These are phyloP conservation scores for Chamaea fasciata DNA, from an alignment of 2,113 vertebrate species.

Conservation along the genomic window DNA sequence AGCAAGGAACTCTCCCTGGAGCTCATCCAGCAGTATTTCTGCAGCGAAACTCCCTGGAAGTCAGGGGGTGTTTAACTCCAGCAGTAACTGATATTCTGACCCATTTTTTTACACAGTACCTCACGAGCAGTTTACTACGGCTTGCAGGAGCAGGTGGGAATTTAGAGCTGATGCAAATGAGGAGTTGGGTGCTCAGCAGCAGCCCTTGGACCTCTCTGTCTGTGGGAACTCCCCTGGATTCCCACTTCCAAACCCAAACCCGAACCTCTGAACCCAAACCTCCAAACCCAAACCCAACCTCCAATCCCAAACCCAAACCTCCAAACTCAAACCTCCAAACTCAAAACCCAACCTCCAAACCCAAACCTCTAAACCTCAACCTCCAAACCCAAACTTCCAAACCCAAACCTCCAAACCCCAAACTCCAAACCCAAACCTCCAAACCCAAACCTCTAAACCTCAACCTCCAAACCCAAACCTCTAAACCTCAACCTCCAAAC, in stretches of 20 bases:
- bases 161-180: neutral
- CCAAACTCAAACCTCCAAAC: neutral
- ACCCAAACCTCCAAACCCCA: neutral
- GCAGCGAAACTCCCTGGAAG: slow-evolving; percentile 10
- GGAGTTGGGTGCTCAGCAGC: neutral
- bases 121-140: neutral
- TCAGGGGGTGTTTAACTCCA: neutral
- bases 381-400: too few species aligned
- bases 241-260: neutral
- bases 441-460: too few species aligned
- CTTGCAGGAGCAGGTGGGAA: neutral
- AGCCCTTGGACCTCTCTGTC: neutral
- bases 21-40: slow-evolving; percentile 23
- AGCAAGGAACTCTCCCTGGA: neutral
- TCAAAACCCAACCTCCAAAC: too few species aligned
- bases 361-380: neutral
- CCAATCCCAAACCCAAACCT: neutral
- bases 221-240: fast-evolving
- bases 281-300: neutral
- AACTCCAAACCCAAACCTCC: too few species aligned
- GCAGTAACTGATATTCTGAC: neutral
- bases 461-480: too few species aligned
- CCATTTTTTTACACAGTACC: neutral
- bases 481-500: too few species aligned
- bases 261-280: neutral